These are phyloP conservation scores for Bufo gargarizans DNA, from an alignment of 2,113 vertebrate species.

Conservation along the genomic window DNA sequence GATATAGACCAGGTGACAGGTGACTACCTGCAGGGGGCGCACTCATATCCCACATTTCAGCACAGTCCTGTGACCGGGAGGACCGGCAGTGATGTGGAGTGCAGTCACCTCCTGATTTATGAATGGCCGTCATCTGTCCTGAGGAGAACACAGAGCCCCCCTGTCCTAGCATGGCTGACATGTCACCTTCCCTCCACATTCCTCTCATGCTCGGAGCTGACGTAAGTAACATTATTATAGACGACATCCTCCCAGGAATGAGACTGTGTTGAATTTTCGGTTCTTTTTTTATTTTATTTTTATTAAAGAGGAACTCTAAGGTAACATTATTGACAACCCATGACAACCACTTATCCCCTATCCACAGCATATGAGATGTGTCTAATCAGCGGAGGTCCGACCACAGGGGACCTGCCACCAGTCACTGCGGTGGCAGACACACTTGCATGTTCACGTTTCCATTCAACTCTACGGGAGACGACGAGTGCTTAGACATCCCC, in stretches of 20 bases:
- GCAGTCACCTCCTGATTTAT: neutral
- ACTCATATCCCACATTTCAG: neutral
- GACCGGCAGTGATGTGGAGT: neutral
- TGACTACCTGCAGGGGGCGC: neutral
- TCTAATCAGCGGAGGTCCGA: no score
- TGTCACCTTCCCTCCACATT: constrained; percentile 3
- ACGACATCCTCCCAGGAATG: neutral
- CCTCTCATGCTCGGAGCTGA: neutral
- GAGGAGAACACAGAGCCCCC: neutral
- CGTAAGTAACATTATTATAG: neutral
- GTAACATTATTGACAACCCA: no score
- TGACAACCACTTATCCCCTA: no score
- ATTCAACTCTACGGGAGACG: no score
- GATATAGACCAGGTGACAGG: neutral
- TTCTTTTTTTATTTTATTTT: no score
- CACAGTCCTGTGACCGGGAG: neutral
- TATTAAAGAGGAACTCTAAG: no score
- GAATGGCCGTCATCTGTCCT: neutral
- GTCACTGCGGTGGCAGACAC: no score
- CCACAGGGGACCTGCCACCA: no score
- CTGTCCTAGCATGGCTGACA: neutral
- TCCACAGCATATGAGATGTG: no score
- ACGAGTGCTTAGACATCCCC: no score
- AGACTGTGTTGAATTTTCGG: no score
- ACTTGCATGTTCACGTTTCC: no score